A percentile compares a stretch with the other conserved stretches of the same genome.
Conservation (phyloP, 1,140 invertebrate genomes). For the Trichonephila clavipes region DNA sequence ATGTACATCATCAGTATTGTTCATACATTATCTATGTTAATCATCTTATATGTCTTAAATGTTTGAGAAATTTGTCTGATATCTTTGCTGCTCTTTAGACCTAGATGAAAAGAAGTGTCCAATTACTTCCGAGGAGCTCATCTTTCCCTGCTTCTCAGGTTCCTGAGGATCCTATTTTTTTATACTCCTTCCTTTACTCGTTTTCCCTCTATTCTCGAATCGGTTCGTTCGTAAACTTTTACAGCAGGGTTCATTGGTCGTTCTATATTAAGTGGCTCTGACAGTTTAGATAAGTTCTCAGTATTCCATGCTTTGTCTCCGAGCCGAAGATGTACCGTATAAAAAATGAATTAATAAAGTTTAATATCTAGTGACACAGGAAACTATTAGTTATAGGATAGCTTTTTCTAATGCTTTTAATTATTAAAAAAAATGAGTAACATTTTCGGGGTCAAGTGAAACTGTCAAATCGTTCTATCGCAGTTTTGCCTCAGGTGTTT, state of each 20-base stretch:
- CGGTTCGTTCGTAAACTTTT: conserved; percentile 38
- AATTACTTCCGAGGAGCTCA: conserved; percentile 33
- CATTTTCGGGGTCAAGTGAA: conserved; percentile 5
- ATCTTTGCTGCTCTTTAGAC: neutral
- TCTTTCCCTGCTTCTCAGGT: conserved; percentile 28
- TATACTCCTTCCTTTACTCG: conserved; percentile 10
- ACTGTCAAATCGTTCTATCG: neutral
- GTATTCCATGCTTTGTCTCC: conserved; percentile 28
- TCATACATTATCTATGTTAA: too few relatives aligned
- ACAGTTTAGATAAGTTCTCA: conserved; percentile 28
- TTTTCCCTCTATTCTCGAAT: conserved; percentile 35
- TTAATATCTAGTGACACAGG: conserved; percentile 37
- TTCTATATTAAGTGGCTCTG: neutral
- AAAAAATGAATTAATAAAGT: conserved; percentile 33
- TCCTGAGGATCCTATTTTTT: neutral
- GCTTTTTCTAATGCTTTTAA: conserved; percentile 9
- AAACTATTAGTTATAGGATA: conserved; percentile 13
- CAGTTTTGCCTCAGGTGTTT: neutral
- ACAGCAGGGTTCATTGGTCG: conserved; percentile 43
- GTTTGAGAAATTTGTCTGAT: conserved; percentile 18
- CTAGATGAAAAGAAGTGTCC: conserved; percentile 36
- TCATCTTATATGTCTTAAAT: neutral
- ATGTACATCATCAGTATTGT: too few relatives aligned
- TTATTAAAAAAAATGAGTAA: neutral
- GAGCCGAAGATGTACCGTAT: neutral